These are phyloP conservation scores for Paradoxurus hermaphroditus DNA, from an alignment of 2,113 vertebrate genomes.

Conservation along the genomic window DNA sequence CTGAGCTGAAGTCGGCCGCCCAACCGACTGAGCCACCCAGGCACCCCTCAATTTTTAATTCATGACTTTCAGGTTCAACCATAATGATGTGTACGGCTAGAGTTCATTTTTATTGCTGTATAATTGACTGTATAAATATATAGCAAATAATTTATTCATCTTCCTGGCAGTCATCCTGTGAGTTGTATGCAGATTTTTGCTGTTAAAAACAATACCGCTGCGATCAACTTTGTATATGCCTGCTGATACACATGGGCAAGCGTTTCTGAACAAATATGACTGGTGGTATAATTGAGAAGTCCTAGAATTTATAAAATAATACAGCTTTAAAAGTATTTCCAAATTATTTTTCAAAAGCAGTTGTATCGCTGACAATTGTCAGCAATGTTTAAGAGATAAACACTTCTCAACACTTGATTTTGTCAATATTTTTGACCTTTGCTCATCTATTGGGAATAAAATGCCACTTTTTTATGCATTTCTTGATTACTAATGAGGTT, in stretches of 20 bases:
- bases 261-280: not conserved
- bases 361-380: not conserved
- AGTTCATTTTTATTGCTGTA: not conserved
- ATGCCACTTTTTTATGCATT: not conserved
- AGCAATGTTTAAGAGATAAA: not conserved
- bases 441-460: not conserved
- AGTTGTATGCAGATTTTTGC: not conserved
- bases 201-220: not conserved
- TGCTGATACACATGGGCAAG: not conserved
- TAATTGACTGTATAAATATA: not conserved
- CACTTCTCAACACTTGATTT: not conserved
- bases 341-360: not conserved
- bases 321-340: not conserved
- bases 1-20: too few relatives aligned
- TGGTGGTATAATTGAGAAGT: not conserved
- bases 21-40: too few relatives aligned
- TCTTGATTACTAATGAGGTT: not conserved
- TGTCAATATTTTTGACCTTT: not conserved
- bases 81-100: not conserved
- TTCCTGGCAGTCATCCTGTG: not conserved
- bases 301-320: not conserved
- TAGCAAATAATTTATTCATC: not conserved
- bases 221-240: not conserved
- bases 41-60: not conserved
- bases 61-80: not conserved